Conservation (phyloP, 2,888 invertebrate genomes). For the Lasius fuliginosus region DNA sequence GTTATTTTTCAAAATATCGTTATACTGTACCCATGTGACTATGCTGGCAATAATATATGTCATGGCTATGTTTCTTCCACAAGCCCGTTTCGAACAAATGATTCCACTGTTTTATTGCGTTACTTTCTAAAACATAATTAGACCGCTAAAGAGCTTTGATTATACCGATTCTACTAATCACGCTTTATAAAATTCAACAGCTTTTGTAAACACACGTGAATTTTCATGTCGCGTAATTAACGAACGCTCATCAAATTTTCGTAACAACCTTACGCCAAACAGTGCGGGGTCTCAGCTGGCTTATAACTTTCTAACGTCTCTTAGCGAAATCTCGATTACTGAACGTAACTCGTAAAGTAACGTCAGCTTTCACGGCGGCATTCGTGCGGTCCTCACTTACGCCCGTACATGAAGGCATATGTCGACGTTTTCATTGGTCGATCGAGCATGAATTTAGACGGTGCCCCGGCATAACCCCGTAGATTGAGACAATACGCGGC, state of each 20-base stretch:
- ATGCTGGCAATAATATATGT: not conserved
- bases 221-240: not conserved
- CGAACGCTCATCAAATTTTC: slow-evolving; percentile 16
- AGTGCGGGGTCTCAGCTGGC: slow-evolving; percentile 19
- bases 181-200: not conserved
- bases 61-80: not conserved
- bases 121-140: not conserved
- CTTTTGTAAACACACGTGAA: not conserved
- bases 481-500: slow-evolving; percentile 69
- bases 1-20: slow-evolving; percentile 10
- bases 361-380: slow-evolving; percentile 23
- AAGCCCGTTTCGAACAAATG: not conserved
- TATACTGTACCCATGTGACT: not conserved
- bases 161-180: too few relatives aligned
- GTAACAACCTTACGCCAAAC: not conserved
- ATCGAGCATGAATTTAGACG: slow-evolving; percentile 64
- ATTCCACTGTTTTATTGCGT: not conserved
- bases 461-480: slow-evolving; percentile 39
- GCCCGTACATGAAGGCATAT: slow-evolving; percentile 15
- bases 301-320: slow-evolving; percentile 49
- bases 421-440: slow-evolving; percentile 61
- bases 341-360: slow-evolving; percentile 35
- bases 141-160: not conserved
- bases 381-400: slow-evolving; percentile 35
- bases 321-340: slow-evolving; percentile 45